Evolutionary conservation across 2,888 invertebrate genomes (phyloP), one percentile per base, ranked within the genome.

Genomic region (Yponomeuta cagnagella): DNA sequence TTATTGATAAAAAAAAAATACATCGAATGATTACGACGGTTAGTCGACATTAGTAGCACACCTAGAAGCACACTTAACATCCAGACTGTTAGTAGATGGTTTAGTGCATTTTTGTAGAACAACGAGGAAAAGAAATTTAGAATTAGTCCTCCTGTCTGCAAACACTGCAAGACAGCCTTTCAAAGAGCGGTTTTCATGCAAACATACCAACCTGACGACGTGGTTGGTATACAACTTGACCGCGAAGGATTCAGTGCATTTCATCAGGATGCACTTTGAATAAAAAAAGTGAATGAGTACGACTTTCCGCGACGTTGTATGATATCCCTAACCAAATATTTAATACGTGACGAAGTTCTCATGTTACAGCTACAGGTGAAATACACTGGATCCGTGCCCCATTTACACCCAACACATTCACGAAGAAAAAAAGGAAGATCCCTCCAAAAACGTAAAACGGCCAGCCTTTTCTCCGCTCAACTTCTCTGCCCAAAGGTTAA

Each of bases 21-120:
- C 85, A 89, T 76, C 76, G 74, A 77, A 64, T 70, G 73, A 70
- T 72, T 72, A 77, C 77, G 75, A 76, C 43, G 69, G 66, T 70
- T 72, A 69, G 77, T 86, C 80, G 80, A 84, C 85, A 80, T 88
- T 86, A 88, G 85, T 88, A 85, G 88, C 89, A 90, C 87, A 89
- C 85, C 85, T 84, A 89, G 75, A 90, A 90, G 90, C 90, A 72
- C 71, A 75, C 71, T 74, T 72, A 75, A 73, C 75, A 75, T 74
- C 73, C 74, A 74, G 52, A 58, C 8, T 43, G 75, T 76, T 71
- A 72, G 72, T 72, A 65, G 70, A 58, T 58, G 52, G 15, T 58
- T 58, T 58, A 58, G 52, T 58, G 15, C 15, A 58, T 58, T 63
- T 70, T 64, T 64, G 64, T 69, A 69, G 33, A 69, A 63, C 33